Base-by-base conservation (phyloP, 1,140 invertebrate species). In the Zophobas atratus region DNA sequence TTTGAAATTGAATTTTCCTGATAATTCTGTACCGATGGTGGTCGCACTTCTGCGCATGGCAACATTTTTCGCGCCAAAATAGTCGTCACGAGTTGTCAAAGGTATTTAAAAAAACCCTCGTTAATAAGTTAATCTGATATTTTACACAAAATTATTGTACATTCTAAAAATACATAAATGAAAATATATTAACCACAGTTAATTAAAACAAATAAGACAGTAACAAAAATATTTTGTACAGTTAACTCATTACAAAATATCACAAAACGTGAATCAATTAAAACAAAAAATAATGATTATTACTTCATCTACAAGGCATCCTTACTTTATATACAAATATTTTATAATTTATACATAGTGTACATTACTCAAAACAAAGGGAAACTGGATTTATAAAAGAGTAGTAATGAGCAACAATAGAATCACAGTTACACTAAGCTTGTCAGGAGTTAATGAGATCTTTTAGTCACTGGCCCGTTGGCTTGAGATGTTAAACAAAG, bases 401-500 rank as follows among this genome's bases (percentile, higher is more conserved):
- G 38, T 71, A 71, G 56, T 56, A 73, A 73, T 73, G 71, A 73
- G 71, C 71, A 73, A 51, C 49, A 51, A 73, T 73, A 73, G 49
- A 73, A 73, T 73, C 71, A 73, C 71, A 73, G 71, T 73, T 56
- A 72, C 70, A 73, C 71, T 41, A 73, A 73, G 71, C 71, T 56
- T 73, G 71, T 73, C 55, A 35, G 0, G 38, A 39, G 4, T 73
- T 73, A 73, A 43, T 55, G 71, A 73, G 71, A 73, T 55, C 71
- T 73, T 36, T 55, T 72, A 1, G 49, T 73, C n/a, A 73, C 49
- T 56, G 71, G 71, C 71, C 71, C 71, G 39, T 53, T 73, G 1
- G 48, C 55, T 32, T 73, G 71, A 41, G 71, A 73, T 1, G 49
- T 80, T 53, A 86, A 77, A 81, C 84, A 85, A 20, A 83, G 75